Conservation (phyloP, 2,113 vertebrate species). For the Andinoacara biseriatus region DNA sequence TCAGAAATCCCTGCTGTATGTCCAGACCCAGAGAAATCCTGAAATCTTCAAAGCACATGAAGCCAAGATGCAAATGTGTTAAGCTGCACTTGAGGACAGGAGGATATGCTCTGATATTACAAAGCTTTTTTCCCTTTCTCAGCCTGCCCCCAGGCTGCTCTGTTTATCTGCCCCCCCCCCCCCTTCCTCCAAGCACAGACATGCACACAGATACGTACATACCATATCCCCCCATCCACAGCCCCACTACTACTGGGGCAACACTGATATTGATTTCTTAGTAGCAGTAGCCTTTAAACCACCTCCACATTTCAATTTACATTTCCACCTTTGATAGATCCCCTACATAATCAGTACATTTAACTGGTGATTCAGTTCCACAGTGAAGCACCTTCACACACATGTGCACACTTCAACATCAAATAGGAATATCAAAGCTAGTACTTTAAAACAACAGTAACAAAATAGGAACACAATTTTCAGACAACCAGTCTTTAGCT, state of each 20-base stretch:
- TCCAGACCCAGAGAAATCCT: conserved; percentile 52
- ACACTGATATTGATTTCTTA: not conserved
- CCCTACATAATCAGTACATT: not conserved
- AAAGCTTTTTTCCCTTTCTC: conserved; percentile 48
- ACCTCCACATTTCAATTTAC: not conserved
- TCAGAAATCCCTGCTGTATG: conserved; percentile 27
- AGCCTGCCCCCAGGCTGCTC: conserved; percentile 63
- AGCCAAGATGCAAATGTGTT: conserved; percentile 70
- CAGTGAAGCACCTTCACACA: not conserved
- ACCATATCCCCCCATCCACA: not conserved
- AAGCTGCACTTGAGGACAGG: conserved; percentile 73
- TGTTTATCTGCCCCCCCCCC: conserved; percentile 69
- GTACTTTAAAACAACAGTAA: not conserved
- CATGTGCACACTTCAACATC: not conserved
- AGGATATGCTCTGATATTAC: conserved; percentile 63
- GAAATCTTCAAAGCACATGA: conserved; percentile 73
- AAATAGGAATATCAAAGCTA: not conserved
- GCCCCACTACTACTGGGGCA: not conserved
- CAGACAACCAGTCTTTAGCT: not conserved
- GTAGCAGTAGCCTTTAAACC: not conserved
- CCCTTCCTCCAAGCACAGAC: not conserved
- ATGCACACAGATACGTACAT: not conserved
- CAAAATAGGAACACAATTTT: not conserved
- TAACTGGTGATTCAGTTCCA: not conserved
- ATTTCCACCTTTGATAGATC: not conserved